Evolutionary conservation across 2,888 invertebrate species (phyloP).

Genomic region (Chalcis sispes): DNA sequence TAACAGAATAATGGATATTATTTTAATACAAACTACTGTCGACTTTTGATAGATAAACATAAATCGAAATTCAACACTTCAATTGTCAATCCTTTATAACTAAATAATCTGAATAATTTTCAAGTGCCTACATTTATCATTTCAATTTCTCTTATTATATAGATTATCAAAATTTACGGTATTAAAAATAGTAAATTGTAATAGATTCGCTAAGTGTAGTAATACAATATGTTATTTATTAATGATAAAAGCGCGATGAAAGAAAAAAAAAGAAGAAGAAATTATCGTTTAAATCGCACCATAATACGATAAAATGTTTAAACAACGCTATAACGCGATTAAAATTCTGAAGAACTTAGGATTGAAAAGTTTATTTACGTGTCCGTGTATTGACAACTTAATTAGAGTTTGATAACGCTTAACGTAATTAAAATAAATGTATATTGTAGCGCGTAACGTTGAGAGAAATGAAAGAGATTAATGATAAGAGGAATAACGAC

Average conservation of each 20-base stretch:
- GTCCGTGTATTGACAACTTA: slow-evolving; percentile 8
- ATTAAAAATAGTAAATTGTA: no score
- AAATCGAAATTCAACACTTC: slow-evolving; percentile 19
- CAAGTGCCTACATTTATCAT: neutral
- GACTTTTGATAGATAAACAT: slow-evolving; percentile 4
- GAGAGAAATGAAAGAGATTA: slow-evolving; percentile 46
- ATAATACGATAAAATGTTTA: no score
- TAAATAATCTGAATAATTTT: slow-evolving; percentile 10
- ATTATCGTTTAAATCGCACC: no score
- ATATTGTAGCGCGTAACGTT: slow-evolving; percentile 25
- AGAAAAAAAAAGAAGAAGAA: no score
- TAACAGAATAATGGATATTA: neutral
- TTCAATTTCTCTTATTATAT: neutral
- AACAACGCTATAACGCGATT: no score
- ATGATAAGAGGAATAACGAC: slow-evolving; percentile 40
- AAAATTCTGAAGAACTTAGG: neutral
- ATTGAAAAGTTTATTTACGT: slow-evolving; percentile 12
- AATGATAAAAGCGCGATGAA: no score
- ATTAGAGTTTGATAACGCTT: slow-evolving; percentile 35
- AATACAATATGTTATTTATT: no score
- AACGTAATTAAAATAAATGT: slow-evolving; percentile 36
- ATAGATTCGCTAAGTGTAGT: no score
- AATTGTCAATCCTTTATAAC: neutral
- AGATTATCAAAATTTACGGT: neutral
- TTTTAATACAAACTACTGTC: no score